These are phyloP conservation scores for Creontiades dilutus DNA, from an alignment of 2,888 invertebrate genomes.

Conservation along the genomic window DNA sequence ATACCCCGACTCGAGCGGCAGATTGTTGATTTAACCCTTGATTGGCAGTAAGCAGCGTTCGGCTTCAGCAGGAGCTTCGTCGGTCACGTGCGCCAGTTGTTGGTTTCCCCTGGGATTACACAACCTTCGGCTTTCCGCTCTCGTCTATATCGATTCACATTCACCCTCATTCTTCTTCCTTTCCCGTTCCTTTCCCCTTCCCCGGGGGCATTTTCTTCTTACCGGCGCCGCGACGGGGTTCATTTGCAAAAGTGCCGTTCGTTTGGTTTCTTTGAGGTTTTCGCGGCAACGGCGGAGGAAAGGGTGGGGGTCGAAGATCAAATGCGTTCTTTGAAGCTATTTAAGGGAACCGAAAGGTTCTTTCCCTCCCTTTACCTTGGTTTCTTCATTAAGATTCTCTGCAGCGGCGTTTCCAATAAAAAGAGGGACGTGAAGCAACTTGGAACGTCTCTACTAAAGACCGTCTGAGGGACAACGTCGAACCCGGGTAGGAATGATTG, in stretches of 20 bases:
- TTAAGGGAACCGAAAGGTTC: slow-evolving; percentile 18
- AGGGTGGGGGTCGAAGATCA: background rate
- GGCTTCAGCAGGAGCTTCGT: background rate
- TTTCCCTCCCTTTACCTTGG: background rate
- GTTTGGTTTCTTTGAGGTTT: slow-evolving; percentile 46
- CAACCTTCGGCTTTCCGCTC: slow-evolving; percentile 38
- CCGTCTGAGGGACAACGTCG: background rate
- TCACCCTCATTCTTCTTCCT: slow-evolving; percentile 28
- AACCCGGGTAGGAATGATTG: background rate
- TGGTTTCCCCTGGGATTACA: slow-evolving; percentile 47
- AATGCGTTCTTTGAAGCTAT: slow-evolving; percentile 39
- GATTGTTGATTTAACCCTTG: slow-evolving; percentile 33
- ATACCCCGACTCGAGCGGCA: background rate
- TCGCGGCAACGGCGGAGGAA: background rate
- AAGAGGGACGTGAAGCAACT: slow-evolving; percentile 15
- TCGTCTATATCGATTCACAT: slow-evolving; percentile 45
- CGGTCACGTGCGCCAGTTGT: slow-evolving; percentile 44
- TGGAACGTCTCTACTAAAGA: background rate
- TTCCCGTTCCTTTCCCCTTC: background rate
- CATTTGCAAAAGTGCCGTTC: slow-evolving; percentile 57
- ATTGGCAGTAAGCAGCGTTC: slow-evolving; percentile 34
- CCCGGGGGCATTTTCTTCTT: background rate
- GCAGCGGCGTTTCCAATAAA: slow-evolving; percentile 16
- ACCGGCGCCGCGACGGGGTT: slow-evolving; percentile 21
- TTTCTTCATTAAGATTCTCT: slow-evolving; percentile 38